phyloP scores from a whole-genome alignment of 2,888 invertebrate species.

The Volucella inflata region DNA sequence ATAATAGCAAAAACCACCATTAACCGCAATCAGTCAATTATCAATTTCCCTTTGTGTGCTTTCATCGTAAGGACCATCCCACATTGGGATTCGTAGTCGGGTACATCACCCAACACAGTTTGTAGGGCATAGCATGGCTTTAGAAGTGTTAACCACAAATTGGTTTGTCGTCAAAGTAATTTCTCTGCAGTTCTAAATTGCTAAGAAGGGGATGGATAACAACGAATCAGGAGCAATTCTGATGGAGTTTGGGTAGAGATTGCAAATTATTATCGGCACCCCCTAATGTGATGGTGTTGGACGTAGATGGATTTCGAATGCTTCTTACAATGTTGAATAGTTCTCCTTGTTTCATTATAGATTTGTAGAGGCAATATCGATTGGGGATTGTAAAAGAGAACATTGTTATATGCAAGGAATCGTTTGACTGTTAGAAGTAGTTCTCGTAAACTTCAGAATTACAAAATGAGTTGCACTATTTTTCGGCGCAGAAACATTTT shows the following conservation, averaged over 20 bases:
- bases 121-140: conserved; percentile 29
- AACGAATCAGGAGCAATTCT: background rate
- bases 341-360: background rate
- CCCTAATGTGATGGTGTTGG: conserved; percentile 31
- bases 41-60: conserved; percentile 66
- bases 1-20: conserved; percentile 74
- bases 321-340: background rate
- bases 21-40: conserved; percentile 75
- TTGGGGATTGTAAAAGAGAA: no score
- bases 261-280: conserved; percentile 63
- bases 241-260: conserved; percentile 17
- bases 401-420: no score
- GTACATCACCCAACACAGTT: conserved; percentile 15
- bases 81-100: no score
- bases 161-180: conserved; percentile 63
- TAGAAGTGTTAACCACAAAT: conserved; percentile 72
- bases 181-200: conserved; percentile 25
- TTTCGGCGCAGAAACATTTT: no score
- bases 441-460: no score
- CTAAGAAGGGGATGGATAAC: conserved; percentile 23
- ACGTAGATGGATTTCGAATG: background rate
- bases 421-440: no score
- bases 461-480: no score
- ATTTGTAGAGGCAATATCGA: no score
- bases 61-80: conserved; percentile 16